phyloP scores from a whole-genome alignment of 2,797 vertebrate species.

The Syngnathus acus region DNA sequence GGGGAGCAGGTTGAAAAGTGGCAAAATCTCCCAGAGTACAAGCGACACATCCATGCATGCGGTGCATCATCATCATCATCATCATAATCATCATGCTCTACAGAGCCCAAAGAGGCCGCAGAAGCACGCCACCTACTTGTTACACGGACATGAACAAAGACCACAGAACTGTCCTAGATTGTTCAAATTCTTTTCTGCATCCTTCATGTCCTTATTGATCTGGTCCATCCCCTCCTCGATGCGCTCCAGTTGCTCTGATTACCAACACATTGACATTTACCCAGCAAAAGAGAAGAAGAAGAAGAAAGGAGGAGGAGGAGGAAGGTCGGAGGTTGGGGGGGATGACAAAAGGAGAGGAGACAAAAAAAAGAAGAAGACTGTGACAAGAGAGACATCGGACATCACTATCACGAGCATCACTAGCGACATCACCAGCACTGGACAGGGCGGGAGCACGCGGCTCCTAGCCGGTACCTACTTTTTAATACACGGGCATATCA shows the following conservation, averaged over 20 bases:
- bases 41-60: slow-evolving; percentile 23
- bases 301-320: slow-evolving; percentile 31
- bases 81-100: slow-evolving; percentile 43
- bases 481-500: slow-evolving; percentile 98
- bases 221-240: slow-evolving; percentile 99
- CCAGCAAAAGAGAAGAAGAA: slow-evolving; percentile 86
- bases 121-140: slow-evolving; percentile 93
- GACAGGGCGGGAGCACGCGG: slow-evolving; percentile 78
- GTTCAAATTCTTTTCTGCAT: slow-evolving; percentile 99
- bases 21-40: not conserved
- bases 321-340: slow-evolving; percentile 32
- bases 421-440: slow-evolving; percentile 70
- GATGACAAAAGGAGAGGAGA: slow-evolving; percentile 71
- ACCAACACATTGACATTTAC: slow-evolving; percentile 92
- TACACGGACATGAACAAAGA: slow-evolving; percentile 99
- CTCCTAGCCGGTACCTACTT: slow-evolving; percentile 96
- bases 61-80: slow-evolving; percentile 12
- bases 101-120: slow-evolving; percentile 52
- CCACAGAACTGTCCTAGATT: slow-evolving; percentile 99
- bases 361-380: slow-evolving; percentile 91
- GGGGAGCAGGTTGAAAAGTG: not conserved
- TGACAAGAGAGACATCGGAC: slow-evolving; percentile 84
- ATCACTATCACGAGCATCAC: slow-evolving; percentile 46
- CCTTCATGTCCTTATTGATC: slow-evolving; percentile 99
- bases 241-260: slow-evolving; percentile 99